Conservation (phyloP, 2,113 vertebrate species). For the Poeciliopsis retropinna region DNA sequence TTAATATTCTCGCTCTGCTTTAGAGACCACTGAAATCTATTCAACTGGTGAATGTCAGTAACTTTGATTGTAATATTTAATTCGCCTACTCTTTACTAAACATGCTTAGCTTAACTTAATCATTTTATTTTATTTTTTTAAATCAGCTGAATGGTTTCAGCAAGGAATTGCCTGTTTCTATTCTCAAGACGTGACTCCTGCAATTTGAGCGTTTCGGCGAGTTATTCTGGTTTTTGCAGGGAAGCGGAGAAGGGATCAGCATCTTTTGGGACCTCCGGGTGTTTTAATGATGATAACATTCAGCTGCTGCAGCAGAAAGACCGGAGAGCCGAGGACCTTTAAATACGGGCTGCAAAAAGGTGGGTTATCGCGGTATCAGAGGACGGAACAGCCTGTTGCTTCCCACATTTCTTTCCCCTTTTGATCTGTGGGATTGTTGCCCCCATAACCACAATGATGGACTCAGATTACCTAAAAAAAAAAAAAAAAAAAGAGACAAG, state of each 20-base stretch:
- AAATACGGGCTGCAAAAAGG: background rate
- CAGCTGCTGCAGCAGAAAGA: background rate
- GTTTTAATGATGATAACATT: background rate
- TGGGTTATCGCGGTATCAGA: background rate
- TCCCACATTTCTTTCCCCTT: background rate
- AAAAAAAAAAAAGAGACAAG: background rate
- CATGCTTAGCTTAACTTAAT: no score
- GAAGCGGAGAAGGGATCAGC: background rate
- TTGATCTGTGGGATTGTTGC: background rate
- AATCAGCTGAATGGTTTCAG: background rate
- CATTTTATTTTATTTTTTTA: no score
- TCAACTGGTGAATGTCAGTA: no score
- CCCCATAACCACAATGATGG: background rate
- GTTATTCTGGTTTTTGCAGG: background rate
- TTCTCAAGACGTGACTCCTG: background rate
- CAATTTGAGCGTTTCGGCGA: background rate
- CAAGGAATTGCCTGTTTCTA: background rate
- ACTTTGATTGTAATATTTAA: no score
- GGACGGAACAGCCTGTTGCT: background rate
- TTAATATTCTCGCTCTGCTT: no score
- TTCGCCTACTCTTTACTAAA: no score
- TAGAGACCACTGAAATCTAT: no score
- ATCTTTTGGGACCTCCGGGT: background rate
- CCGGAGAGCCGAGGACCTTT: background rate
- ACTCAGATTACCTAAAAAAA: background rate